Percentiles rank a stretch among this genome's conserved stretches.
Evolutionary conservation across 1,140 invertebrate genomes (phyloP).

Genomic region (Drosophila kurseongensis): DNA sequence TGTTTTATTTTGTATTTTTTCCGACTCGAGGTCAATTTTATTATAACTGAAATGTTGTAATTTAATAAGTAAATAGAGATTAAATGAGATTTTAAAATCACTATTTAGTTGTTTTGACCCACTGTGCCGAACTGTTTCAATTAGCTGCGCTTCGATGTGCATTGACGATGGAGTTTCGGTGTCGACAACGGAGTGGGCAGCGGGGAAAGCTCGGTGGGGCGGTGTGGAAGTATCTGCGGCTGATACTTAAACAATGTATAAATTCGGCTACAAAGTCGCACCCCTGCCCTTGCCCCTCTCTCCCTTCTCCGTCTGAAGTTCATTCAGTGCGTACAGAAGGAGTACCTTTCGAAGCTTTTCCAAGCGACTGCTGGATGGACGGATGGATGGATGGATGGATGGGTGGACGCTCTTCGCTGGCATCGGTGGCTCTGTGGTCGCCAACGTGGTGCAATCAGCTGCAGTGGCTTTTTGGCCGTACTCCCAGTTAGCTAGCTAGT

Average conservation of each 20-base stretch:
- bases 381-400: slow-evolving; percentile 2
- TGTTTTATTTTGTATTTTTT: too few relatives aligned
- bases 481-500: slow-evolving; percentile 56
- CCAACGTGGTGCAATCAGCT: slow-evolving; percentile 76
- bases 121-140: slow-evolving; percentile 74
- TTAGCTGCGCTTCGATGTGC: slow-evolving; percentile 82
- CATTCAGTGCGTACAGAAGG: slow-evolving; percentile 47
- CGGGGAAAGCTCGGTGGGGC: slow-evolving; percentile 16
- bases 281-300: neutral
- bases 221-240: slow-evolving; percentile 57
- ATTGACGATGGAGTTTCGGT: slow-evolving; percentile 69
- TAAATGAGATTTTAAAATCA: too few relatives aligned
- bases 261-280: slow-evolving; percentile 75
- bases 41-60: too few relatives aligned
- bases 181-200: slow-evolving; percentile 58
- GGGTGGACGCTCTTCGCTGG: slow-evolving; percentile 21
- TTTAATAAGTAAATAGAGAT: too few relatives aligned
- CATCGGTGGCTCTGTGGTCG: slow-evolving; percentile 62
- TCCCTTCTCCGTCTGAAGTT: slow-evolving; percentile 5
- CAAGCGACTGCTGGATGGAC: slow-evolving; percentile 12
- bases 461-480: slow-evolving; percentile 78
- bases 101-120: slow-evolving; percentile 6
- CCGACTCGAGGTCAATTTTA: too few relatives aligned
- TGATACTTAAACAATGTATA: slow-evolving; percentile 81
- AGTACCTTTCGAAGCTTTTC: slow-evolving; percentile 27